These are phyloP conservation scores for Reticulitermes lucifugus DNA, from an alignment of 2,888 invertebrate genomes.

Conservation along the genomic window DNA sequence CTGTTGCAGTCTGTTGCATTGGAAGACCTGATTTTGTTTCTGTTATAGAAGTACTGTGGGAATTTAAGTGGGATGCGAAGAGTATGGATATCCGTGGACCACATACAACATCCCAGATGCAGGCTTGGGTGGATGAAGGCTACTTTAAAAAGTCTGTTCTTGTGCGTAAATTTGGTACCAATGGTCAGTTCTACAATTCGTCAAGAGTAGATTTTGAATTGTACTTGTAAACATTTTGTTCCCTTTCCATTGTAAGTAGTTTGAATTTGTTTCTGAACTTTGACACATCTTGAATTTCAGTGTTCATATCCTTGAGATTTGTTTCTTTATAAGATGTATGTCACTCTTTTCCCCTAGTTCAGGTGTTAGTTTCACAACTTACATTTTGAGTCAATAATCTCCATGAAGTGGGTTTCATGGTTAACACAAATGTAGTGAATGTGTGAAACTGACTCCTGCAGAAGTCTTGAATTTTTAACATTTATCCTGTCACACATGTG, in stretches of 20 bases:
- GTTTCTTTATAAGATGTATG: too few species aligned
- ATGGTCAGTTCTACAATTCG: conserved; percentile 85
- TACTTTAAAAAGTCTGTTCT: conserved; percentile 84
- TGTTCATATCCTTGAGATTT: too few species aligned
- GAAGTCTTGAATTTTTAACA: too few species aligned
- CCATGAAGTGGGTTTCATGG: too few species aligned
- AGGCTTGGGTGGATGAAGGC: conserved; percentile 87
- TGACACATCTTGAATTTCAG: too few species aligned
- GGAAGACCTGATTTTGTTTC: conserved; percentile 17
- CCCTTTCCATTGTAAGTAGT: not conserved
- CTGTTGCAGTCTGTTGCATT: not conserved
- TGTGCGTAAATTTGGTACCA: conserved; percentile 83
- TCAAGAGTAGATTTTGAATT: conserved; percentile 94
- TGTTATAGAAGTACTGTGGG: conserved; percentile 79
- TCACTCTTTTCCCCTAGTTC: too few species aligned
- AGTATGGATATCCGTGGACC: conserved; percentile 86
- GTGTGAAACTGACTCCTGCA: too few species aligned
- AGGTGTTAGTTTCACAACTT: too few species aligned
- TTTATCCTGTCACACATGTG: too few species aligned
- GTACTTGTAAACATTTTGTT: conserved; percentile 72
- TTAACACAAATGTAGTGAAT: too few species aligned
- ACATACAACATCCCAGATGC: conserved; percentile 87
- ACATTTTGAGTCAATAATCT: too few species aligned
- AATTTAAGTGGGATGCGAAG: conserved; percentile 89
- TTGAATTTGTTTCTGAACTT: too few species aligned